Evolutionary conservation across 2,888 invertebrate species (phyloP).

Genomic region (Noctua janthina): DNA sequence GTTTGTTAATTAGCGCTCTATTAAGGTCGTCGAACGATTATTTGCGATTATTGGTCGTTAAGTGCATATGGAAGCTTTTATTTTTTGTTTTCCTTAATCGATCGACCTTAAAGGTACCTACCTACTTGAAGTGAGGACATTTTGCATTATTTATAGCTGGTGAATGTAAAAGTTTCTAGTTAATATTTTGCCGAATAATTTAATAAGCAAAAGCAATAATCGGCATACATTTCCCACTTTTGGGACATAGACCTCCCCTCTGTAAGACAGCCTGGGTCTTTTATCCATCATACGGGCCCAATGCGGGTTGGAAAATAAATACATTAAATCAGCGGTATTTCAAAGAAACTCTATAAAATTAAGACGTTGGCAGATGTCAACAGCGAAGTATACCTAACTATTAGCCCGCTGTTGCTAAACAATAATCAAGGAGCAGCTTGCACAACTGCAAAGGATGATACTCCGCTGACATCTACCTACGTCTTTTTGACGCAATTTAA

Average conservation of each 20-base stretch:
- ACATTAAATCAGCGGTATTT: neutral
- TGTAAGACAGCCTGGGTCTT: neutral
- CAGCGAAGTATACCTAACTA: constrained; percentile 10
- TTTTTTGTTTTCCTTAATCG: constrained; percentile 31
- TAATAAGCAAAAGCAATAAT: neutral
- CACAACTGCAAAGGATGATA: constrained; percentile 34
- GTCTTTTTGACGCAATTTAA: constrained; percentile 30
- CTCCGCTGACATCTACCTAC: neutral
- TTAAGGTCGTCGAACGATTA: constrained; percentile 36
- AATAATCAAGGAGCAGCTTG: constrained; percentile 34
- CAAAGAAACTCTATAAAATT: neutral
- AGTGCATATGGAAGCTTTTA: neutral
- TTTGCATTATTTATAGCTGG: constrained; percentile 1
- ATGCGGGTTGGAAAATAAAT: neutral
- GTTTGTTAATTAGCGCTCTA: constrained; percentile 38
- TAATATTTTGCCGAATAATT: neutral
- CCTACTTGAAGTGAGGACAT: neutral
- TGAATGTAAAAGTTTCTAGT: neutral
- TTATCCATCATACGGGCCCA: neutral
- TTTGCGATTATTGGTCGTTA: constrained; percentile 25
- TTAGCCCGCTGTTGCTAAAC: constrained; percentile 44
- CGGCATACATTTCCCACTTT: neutral
- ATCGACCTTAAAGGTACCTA: constrained; percentile 13
- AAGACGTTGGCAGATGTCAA: constrained; percentile 22
- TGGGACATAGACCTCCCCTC: neutral